A percentile compares a stretch with the other conserved stretches of the same genome.
Conservation (phyloP, 2,888 invertebrate species). For the Stenodema calcarata region DNA sequence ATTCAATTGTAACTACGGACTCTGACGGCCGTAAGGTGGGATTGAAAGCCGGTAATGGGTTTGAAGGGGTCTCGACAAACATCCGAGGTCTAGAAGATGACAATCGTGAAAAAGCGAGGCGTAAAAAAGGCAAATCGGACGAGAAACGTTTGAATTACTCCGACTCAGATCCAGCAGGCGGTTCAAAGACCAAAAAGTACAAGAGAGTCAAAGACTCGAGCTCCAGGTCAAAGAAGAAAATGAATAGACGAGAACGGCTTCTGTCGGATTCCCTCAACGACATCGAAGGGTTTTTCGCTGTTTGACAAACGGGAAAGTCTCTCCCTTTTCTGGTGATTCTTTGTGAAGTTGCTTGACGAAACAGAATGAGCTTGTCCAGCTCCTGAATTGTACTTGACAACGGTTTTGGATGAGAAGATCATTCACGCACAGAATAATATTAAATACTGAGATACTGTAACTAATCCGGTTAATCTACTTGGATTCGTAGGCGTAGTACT, state of each 20-base stretch:
- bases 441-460: too few relatives aligned
- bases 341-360: neutral
- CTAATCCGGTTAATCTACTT: too few relatives aligned
- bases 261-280: neutral
- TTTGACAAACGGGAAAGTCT: neutral
- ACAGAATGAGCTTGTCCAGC: too few relatives aligned
- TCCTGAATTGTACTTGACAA: too few relatives aligned
- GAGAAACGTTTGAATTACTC: neutral
- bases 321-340: neutral
- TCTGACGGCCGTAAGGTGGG: neutral
- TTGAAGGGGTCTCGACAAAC: neutral
- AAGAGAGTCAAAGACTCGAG: neutral
- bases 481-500: too few relatives aligned
- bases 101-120: neutral
- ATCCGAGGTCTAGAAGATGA: neutral
- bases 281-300: neutral
- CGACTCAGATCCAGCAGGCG: neutral
- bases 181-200: neutral
- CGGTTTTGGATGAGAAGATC: too few relatives aligned
- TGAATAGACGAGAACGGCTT: neutral
- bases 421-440: too few relatives aligned
- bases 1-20: neutral
- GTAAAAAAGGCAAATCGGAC: neutral
- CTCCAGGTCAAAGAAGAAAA: neutral
- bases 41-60: neutral